phyloP scores from a whole-genome alignment of 2,888 invertebrate species.

The Caradrina kadenii region DNA sequence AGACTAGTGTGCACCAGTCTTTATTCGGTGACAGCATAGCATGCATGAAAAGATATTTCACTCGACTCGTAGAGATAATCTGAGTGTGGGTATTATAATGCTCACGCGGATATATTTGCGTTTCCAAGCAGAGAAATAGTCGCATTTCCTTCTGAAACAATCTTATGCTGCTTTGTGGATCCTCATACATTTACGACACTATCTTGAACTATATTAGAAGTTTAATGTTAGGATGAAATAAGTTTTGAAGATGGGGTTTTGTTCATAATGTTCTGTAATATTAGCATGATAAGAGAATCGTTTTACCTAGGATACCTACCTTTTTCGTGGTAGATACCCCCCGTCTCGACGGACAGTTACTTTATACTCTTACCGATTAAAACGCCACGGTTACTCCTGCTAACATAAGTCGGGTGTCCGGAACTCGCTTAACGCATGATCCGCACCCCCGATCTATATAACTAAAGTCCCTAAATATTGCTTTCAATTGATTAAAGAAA shows the following conservation, averaged over 20 bases:
- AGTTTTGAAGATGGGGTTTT: background rate
- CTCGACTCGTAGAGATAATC: slow-evolving; percentile 47
- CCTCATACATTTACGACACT: slow-evolving; percentile 32
- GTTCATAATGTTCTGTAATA: background rate
- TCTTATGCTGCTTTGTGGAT: slow-evolving; percentile 15
- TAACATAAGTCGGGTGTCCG: no score
- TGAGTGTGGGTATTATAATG: slow-evolving; percentile 26
- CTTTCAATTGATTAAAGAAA: no score
- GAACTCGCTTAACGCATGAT: no score
- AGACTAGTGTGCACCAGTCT: background rate
- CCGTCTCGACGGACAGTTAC: no score
- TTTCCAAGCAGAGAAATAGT: slow-evolving; percentile 12
- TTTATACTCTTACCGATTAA: no score
- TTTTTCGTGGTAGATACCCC: no score
- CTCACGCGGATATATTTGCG: slow-evolving; percentile 19
- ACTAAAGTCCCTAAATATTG: no score
- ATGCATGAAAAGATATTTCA: slow-evolving; percentile 44
- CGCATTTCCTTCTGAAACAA: slow-evolving; percentile 24
- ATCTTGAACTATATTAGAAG: slow-evolving; percentile 8
- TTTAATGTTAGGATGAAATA: background rate
- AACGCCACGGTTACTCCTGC: no score
- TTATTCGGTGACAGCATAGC: slow-evolving; percentile 24
- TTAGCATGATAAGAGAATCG: background rate
- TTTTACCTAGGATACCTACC: no score
- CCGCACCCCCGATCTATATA: no score